Evolutionary conservation across 1,140 invertebrate genomes (phyloP), one percentile per base, ranked within the genome.

Genomic region (Eupeodes corollae): DNA sequence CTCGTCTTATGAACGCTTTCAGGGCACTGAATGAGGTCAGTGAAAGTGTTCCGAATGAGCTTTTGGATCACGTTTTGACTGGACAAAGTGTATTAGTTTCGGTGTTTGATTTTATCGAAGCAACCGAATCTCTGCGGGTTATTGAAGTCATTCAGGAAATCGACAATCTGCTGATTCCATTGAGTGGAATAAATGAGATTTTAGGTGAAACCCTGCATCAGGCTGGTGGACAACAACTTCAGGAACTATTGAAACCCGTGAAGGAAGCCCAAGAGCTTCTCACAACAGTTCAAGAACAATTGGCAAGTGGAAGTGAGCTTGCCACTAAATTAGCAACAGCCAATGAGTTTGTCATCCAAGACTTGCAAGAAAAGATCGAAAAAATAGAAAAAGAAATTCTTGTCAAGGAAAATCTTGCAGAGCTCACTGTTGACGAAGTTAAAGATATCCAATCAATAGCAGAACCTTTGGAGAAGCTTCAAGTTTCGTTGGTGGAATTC

Each of bases 41-140:
- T 43, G 63, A 67, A 42, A n/a, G 12, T 12, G 50, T 42, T 0
- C 30, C 43, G 14, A 55, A 54, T 9, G 54, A 59, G 0, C 9
- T 56, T 1, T 26, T 52, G 2, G 39, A 48, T 11, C 50, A 42
- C 6, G 46, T 67, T 5, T 10, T 56, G 0, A 59, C 54, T 31
- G 53, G 54, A 0, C 61, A 64, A 46, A 63, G 49, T 42, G 56
- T 49, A 21, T 42, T 67, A 13, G 51, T 64, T 5, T 50, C 52
- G 0, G 58, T 67, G 3, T 64, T 56, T 16, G 61, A 67, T 42
- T 67, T 67, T 30, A 67, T 67, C 31, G 63, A 67, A 37, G 55
- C 57, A 8, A 63, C 53, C 39, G 63, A 67, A 21, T 42, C 44
- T 10, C 51, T 67, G 40, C 49, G 61, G 8, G 58, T 62, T 9